Conservation (phyloP, 2,888 invertebrate genomes). For the Patella caerulea region DNA sequence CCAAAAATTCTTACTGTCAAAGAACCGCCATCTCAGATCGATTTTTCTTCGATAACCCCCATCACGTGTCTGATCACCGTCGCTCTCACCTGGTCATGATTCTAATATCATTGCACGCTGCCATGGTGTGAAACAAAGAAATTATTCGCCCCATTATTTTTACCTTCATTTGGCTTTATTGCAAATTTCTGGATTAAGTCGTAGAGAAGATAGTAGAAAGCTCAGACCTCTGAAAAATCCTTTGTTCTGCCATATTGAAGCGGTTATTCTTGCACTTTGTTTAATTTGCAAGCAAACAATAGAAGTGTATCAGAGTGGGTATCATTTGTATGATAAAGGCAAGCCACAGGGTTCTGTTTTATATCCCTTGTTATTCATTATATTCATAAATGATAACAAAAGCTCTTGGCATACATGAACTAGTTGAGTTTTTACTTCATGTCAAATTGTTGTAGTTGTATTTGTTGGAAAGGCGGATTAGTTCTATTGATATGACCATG, state of each 20-base stretch:
- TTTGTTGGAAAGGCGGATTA: background rate
- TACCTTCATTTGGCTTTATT: no score
- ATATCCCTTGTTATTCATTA: conserved; percentile 9
- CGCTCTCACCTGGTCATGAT: conserved; percentile 1
- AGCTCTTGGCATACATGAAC: background rate
- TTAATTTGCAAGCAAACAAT: conserved; percentile 2
- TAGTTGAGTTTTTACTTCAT: background rate
- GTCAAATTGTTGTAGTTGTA: conserved; percentile 4
- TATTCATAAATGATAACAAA: conserved; percentile 10
- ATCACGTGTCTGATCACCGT: background rate
- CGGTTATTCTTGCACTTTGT: conserved; percentile 10
- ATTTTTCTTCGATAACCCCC: background rate
- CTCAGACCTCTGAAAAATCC: background rate
- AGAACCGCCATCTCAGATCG: background rate
- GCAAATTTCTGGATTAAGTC: no score
- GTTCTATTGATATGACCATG: conserved; percentile 1
- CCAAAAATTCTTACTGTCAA: no score
- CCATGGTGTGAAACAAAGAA: no score
- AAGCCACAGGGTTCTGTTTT: conserved; percentile 10
- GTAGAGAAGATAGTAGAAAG: no score
- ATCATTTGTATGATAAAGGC: conserved; percentile 13
- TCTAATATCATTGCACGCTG: background rate
- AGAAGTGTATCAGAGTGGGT: background rate
- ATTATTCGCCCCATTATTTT: no score
- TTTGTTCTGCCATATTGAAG: conserved; percentile 5